These are phyloP conservation scores for Leptopilina drosophilae DNA, from an alignment of 2,888 invertebrate genomes.

Conservation along the genomic window DNA sequence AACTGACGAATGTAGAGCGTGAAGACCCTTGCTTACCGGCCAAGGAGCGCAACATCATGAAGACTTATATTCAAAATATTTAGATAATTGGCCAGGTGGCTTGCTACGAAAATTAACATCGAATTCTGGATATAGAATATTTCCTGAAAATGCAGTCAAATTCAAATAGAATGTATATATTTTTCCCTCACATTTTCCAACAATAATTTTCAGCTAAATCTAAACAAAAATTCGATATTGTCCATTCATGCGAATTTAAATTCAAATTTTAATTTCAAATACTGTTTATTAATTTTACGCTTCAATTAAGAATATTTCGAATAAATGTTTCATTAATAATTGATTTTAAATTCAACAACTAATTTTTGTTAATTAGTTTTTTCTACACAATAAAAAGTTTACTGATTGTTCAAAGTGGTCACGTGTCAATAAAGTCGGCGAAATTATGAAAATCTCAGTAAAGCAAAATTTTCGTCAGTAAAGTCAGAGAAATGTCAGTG, in stretches of 20 bases:
- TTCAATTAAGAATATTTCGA: no score
- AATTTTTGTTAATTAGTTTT: no score
- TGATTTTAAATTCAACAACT: no score
- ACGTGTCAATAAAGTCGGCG: no score
- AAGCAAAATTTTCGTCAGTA: no score
- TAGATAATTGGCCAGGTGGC: conserved; percentile 59
- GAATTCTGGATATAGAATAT: background rate
- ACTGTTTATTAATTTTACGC: background rate
- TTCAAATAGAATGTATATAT: background rate
- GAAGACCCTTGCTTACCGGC: conserved; percentile 44
- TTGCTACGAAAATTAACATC: conserved; percentile 5
- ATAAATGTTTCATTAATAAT: background rate
- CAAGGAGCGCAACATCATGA: conserved; percentile 57
- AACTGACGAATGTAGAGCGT: conserved; percentile 60
- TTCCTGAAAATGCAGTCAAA: conserved; percentile 10
- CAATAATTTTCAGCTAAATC: background rate
- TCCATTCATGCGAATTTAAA: background rate
- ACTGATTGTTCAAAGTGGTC: background rate
- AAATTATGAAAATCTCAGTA: no score
- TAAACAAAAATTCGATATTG: background rate
- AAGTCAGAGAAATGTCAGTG: no score
- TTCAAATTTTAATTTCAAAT: background rate
- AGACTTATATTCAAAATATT: conserved; percentile 66
- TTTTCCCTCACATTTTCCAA: background rate
- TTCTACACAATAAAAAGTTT: background rate